Conservation (phyloP, 2,797 vertebrate species). For the Dendrocincla fuliginosa region DNA sequence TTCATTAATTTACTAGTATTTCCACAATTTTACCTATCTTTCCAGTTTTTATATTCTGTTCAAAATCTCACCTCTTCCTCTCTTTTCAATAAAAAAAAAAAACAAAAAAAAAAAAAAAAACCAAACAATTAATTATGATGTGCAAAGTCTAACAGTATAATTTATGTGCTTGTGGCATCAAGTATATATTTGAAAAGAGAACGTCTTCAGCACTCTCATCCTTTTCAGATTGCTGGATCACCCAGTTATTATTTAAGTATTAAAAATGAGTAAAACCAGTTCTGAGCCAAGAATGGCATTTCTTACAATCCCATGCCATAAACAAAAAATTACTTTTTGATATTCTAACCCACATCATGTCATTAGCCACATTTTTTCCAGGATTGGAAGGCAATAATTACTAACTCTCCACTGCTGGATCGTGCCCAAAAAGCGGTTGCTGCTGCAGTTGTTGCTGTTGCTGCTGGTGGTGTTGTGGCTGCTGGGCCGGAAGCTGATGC, state of each 20-base stretch:
- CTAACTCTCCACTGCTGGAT: conserved; percentile 91
- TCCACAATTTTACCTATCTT: not conserved
- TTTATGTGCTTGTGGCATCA: not conserved
- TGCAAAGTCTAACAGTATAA: not conserved
- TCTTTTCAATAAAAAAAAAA: not conserved
- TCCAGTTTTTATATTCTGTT: not conserved
- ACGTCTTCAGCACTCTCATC: not conserved
- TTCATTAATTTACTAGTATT: not conserved
- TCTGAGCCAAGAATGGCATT: not conserved
- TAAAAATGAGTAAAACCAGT: not conserved
- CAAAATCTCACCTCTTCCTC: not conserved
- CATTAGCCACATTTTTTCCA: not conserved
- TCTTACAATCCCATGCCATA: not conserved
- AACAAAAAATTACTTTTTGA: not conserved
- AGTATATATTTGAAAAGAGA: not conserved
- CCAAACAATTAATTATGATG: fast-evolving
- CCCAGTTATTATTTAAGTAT: not conserved
- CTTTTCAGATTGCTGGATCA: not conserved
- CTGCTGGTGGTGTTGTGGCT: conserved; percentile 69
- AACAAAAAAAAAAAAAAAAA: not conserved
- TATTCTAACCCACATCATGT: not conserved
- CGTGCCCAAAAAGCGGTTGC: conserved; percentile 89
- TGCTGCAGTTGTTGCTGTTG: conserved; percentile 75
- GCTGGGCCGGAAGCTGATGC: conserved; percentile 73
- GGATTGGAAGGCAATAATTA: conserved; percentile 35